A percentile compares a stretch with the other conserved stretches of the same genome.
Conservation (phyloP, 2,113 vertebrate genomes). For the Rutilus rutilus region DNA sequence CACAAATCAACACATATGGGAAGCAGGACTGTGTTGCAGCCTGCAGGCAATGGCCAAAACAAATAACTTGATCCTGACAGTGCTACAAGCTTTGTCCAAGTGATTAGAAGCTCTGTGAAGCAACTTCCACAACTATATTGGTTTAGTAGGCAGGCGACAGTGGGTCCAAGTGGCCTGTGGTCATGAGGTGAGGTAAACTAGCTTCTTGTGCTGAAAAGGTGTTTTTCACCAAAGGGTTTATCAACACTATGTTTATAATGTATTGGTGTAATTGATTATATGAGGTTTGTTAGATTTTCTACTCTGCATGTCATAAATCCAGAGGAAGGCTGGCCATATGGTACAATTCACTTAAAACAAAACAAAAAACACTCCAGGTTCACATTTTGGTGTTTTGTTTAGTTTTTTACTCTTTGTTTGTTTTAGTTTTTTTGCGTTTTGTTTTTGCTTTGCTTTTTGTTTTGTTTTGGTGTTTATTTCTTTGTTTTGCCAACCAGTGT, state of each 20-base stretch:
- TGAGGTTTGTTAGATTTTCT: neutral
- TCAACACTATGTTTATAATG: neutral
- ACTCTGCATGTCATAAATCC: neutral
- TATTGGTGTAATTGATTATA: neutral
- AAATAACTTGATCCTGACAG: neutral
- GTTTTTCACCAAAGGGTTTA: neutral
- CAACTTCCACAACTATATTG: neutral
- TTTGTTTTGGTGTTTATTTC: no score
- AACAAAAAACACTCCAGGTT: no score
- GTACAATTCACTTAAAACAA: no score
- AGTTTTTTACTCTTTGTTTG: no score
- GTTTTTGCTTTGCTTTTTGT: no score
- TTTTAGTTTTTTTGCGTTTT: no score
- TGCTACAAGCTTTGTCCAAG: neutral
- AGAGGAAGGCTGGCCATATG: neutral
- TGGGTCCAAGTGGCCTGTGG: neutral
- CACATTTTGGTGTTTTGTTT: no score
- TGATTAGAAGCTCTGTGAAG: neutral
- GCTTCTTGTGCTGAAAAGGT: neutral
- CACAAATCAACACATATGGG: neutral
- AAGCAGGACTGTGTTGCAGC: constrained; percentile 1
- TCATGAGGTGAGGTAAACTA: neutral
- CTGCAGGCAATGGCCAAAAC: neutral
- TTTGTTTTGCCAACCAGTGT: neutral
- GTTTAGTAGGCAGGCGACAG: neutral